phyloP scores from a whole-genome alignment of 1,140 invertebrate species.

The Leptopilina boulardi region DNA sequence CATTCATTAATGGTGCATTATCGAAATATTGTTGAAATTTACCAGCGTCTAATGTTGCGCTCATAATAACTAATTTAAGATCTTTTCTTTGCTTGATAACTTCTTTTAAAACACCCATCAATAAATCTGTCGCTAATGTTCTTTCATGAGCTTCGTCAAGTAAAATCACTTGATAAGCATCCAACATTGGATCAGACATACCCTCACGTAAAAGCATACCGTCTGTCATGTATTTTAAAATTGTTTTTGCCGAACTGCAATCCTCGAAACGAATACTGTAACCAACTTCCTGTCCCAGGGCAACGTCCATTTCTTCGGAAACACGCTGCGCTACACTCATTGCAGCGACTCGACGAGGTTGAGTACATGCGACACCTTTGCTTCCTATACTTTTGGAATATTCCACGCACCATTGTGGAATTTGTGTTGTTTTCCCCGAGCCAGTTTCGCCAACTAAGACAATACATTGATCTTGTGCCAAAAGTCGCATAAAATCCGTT shows the following conservation, averaged over 20 bases:
- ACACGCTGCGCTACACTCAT: slow-evolving; percentile 99
- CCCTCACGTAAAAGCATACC: slow-evolving; percentile 99
- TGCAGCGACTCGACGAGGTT: slow-evolving; percentile 97
- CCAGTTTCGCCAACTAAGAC: slow-evolving; percentile 97
- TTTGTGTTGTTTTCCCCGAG: slow-evolving; percentile 98
- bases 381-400: slow-evolving; percentile 84
- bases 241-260: slow-evolving; percentile 95
- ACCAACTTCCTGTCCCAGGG: slow-evolving; percentile 95
- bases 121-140: slow-evolving; percentile 98
- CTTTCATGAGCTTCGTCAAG: slow-evolving; percentile 99
- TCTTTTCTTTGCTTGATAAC: slow-evolving; percentile 95
- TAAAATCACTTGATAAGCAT: slow-evolving; percentile 96
- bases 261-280: slow-evolving; percentile 99
- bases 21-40: slow-evolving; percentile 99
- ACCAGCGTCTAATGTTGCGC: slow-evolving; percentile 99
- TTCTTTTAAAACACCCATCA: slow-evolving; percentile 99
- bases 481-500: slow-evolving; percentile 94
- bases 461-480: slow-evolving; percentile 93
- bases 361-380: slow-evolving; percentile 97
- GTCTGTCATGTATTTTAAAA: slow-evolving; percentile 98
- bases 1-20: slow-evolving; percentile 98
- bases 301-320: slow-evolving; percentile 99
- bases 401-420: slow-evolving; percentile 96
- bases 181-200: slow-evolving; percentile 99
- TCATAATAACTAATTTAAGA: slow-evolving; percentile 99